Conservation (phyloP, 2,113 vertebrate species). For the Holacanthus passer region DNA sequence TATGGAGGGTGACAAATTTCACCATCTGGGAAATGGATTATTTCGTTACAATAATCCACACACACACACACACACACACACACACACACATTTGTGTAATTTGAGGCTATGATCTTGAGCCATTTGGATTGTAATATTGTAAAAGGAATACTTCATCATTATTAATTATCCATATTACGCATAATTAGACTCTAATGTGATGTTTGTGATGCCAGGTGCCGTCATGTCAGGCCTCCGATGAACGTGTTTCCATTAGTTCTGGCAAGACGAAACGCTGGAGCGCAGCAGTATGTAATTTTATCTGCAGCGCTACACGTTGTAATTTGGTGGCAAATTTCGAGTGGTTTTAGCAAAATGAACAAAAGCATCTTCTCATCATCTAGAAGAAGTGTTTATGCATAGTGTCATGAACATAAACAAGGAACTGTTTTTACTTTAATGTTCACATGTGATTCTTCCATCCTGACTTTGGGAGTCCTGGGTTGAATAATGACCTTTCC, state of each 20-base stretch:
- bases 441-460: background rate
- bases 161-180: conserved; percentile 36
- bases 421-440: background rate
- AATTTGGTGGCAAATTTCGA: background rate
- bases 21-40: conserved; percentile 52
- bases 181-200: conserved; percentile 29
- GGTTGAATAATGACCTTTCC: background rate
- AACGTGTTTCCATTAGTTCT: background rate
- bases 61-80: conserved; percentile 1
- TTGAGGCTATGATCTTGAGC: background rate
- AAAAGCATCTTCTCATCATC: background rate
- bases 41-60: conserved; percentile 32
- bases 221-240: background rate
- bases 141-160: conserved; percentile 22
- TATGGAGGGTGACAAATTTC: conserved; percentile 27
- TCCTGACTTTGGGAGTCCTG: background rate
- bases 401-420: background rate
- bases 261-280: background rate
- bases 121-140: conserved; percentile 26
- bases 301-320: background rate
- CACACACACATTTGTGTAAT: background rate
- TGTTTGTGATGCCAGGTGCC: conserved; percentile 27
- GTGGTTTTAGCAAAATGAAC: background rate
- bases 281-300: background rate
- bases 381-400: background rate